These are phyloP conservation scores for Orthosia gracilis DNA, from an alignment of 2,888 invertebrate species.

Conservation along the genomic window DNA sequence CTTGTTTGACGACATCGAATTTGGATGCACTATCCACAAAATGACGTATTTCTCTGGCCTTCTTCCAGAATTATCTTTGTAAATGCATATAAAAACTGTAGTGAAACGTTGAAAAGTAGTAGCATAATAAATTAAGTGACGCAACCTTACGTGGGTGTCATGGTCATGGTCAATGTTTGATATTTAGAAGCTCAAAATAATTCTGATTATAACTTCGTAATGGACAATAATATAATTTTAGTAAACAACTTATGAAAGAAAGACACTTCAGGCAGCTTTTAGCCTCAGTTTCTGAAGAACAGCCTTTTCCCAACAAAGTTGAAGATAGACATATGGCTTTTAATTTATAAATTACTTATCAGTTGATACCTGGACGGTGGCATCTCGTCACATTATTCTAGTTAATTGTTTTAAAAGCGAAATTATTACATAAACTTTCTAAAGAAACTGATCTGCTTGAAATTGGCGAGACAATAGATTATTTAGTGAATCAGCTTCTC, in stretches of 20 bases:
- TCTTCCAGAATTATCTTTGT: not conserved
- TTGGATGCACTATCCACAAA: not conserved
- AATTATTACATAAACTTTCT: conserved; percentile 31
- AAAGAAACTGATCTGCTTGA: conserved; percentile 55
- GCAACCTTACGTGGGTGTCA: not conserved
- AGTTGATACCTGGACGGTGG: not conserved
- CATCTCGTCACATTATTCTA: not conserved
- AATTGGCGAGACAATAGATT: conserved; percentile 37
- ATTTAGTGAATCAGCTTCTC: not conserved
- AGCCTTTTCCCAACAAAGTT: too few relatives aligned
- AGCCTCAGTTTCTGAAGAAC: too few relatives aligned
- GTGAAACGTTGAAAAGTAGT: not conserved
- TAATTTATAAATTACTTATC: too few relatives aligned
- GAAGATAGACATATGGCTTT: too few relatives aligned
- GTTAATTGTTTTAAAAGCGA: conserved; percentile 38
- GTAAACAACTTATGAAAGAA: too few relatives aligned
- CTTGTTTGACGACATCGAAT: not conserved
- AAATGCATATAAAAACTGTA: not conserved
- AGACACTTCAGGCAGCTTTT: too few relatives aligned
- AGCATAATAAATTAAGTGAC: conserved; percentile 1
- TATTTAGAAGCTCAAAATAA: not conserved
- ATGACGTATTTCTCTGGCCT: conserved; percentile 5
- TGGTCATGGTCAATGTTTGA: not conserved
- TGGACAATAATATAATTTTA: too few relatives aligned
- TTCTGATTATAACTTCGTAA: not conserved